Evolutionary conservation across 2,888 invertebrate genomes (phyloP), one percentile per base, ranked within the genome.

Genomic region (Yponomeuta plumbellus): DNA sequence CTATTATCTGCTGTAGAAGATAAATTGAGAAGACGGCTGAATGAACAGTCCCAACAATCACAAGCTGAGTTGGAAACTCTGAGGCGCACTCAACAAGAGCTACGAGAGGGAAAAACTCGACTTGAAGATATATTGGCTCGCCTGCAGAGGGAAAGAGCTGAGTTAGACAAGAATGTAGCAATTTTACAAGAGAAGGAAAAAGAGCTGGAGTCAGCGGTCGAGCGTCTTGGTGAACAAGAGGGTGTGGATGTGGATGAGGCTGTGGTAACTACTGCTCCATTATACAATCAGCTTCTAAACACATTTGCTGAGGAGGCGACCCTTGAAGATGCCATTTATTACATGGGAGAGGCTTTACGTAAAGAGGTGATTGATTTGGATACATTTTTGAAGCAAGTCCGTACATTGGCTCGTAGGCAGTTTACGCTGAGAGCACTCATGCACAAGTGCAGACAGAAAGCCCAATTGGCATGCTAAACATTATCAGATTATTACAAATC

Each of bases 261-360:
- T 67, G 98, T 99, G 52, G 97, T 97, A 22, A 98, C 99, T 1
- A 97, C 98, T 66, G 97, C 99, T 26, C 99, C 99, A 0, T 90
- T 99, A 63, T 98, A 98, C 80, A 97, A 97, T 88, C 99, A 99
- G 96, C 94, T 99, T 78, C 87, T 99, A 69, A 97, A 96, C 86
- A 96, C 98, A 61, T 99, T 97, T 91, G 98, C 98, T 65, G 98
- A 99, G 86, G 99, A 99, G 92, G 98, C 99, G 70, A 98, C 99
- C 20, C 94, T 97, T 66, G 99, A 99, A 92, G 99, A 99, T 92
- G 97, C 98, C 69, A 98, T 99, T 80, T 99, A 99, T 84, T 98
- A 98, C 82, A 94, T 99, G 88, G 98, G 98, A 11, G 98, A 99
- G 91, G 98, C 98, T 11, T 86, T 99, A 69, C 93, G 98, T 70